Conservation (phyloP, 2,888 invertebrate genomes). For the Tetragnatha montana region DNA sequence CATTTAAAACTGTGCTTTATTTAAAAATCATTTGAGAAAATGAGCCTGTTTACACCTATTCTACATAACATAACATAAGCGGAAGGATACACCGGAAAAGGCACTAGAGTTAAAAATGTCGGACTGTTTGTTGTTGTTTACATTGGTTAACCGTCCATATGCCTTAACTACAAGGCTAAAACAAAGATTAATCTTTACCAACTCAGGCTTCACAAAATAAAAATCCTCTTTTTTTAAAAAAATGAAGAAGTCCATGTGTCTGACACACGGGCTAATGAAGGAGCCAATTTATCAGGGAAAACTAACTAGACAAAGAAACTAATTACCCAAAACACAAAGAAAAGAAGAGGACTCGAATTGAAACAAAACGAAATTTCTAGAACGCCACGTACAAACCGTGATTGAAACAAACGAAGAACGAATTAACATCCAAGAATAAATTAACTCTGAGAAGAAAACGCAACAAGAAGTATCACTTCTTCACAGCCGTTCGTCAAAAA, state of each 20-base stretch:
- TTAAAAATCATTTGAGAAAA: too few species aligned
- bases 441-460: not conserved
- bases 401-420: not conserved
- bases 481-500: not conserved
- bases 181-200: too few species aligned
- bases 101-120: too few species aligned
- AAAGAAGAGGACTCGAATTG: not conserved
- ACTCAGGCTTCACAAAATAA: too few species aligned
- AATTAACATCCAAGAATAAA: not conserved
- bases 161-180: too few species aligned
- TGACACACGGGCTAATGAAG: not conserved
- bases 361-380: not conserved
- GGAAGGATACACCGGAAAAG: too few species aligned
- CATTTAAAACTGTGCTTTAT: too few species aligned
- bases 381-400: not conserved
- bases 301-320: not conserved
- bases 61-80: too few species aligned
- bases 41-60: too few species aligned
- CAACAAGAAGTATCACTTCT: not conserved
- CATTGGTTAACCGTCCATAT: too few species aligned
- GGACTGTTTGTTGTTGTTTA: too few species aligned
- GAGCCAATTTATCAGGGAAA: not conserved
- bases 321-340: not conserved
- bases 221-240: too few species aligned
- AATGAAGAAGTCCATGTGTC: not conserved